Evolutionary conservation across 2,888 invertebrate species (phyloP).

Genomic region (Pyrochroa serraticornis): DNA sequence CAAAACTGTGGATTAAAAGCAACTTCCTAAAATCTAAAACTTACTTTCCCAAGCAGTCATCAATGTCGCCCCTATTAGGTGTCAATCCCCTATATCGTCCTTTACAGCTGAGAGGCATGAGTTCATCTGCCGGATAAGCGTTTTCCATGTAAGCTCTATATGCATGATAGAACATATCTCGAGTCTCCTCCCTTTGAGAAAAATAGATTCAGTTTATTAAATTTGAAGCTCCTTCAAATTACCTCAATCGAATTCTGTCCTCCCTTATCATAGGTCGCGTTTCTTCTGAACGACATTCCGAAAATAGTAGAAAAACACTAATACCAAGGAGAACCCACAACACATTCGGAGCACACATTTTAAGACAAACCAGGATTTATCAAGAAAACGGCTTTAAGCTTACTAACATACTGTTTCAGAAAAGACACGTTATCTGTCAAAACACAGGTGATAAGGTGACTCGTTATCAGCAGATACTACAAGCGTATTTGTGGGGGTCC

Average conservation of each 20-base stretch:
- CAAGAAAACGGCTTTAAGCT: constrained; percentile 42
- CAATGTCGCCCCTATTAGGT: constrained; percentile 93
- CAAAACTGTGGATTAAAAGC: too few relatives aligned
- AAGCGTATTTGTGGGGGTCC: neutral
- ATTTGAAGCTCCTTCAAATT: neutral
- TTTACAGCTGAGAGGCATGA: constrained; percentile 95
- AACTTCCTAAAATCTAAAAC: too few relatives aligned
- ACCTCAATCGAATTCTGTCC: constrained; percentile 37
- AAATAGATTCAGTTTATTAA: constrained; percentile 10
- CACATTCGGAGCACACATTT: constrained; percentile 34
- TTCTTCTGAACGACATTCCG: constrained; percentile 25
- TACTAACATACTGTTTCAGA: constrained; percentile 44
- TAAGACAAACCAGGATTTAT: constrained; percentile 44
- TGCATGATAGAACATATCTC: constrained; percentile 97
- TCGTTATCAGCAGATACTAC: neutral
- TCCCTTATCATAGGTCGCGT: constrained; percentile 33
- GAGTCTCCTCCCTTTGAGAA: constrained; percentile 80
- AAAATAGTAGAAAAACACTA: constrained; percentile 13
- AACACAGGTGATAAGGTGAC: constrained; percentile 6
- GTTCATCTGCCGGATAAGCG: constrained; percentile 97
- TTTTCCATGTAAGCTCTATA: constrained; percentile 95
- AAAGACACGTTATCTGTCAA: constrained; percentile 19
- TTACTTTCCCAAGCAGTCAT: constrained; percentile 96
- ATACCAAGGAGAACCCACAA: constrained; percentile 30
- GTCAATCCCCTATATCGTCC: constrained; percentile 91